Evolutionary conservation across 2,797 vertebrate species (phyloP).

Genomic region (Brachymystax lenok): DNA sequence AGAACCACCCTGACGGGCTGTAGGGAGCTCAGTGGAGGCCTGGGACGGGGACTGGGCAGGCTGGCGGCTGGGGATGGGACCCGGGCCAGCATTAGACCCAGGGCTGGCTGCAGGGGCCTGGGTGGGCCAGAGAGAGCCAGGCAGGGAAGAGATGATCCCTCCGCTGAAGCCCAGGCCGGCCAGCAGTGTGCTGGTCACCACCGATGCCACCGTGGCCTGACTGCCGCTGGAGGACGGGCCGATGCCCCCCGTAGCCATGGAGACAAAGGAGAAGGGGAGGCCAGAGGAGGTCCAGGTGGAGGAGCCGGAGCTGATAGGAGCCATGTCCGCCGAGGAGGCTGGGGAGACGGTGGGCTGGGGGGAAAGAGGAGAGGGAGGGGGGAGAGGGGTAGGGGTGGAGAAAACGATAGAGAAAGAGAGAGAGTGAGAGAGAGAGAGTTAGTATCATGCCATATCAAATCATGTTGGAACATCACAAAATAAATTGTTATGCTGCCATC

Average conservation of each 20-base stretch:
- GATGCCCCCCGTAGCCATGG: slow-evolving; percentile 96
- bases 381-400: no score
- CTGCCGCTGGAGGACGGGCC: slow-evolving; percentile 95
- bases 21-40: slow-evolving; percentile 75
- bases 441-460: background rate
- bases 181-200: slow-evolving; percentile 95
- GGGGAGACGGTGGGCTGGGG: slow-evolving; percentile 92
- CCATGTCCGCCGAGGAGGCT: slow-evolving; percentile 96
- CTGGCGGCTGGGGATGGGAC: slow-evolving; percentile 59
- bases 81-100: slow-evolving; percentile 62
- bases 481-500: background rate
- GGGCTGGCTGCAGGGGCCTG: slow-evolving; percentile 73
- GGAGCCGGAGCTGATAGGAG: slow-evolving; percentile 97
- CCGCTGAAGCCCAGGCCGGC: slow-evolving; percentile 93
- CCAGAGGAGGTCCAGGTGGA: slow-evolving; percentile 98
- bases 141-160: slow-evolving; percentile 92
- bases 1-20: slow-evolving; percentile 65
- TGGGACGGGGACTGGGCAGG: slow-evolving; percentile 55
- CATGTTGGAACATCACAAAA: background rate
- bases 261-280: slow-evolving; percentile 97
- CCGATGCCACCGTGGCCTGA: slow-evolving; percentile 93
- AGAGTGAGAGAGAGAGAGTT: no score
- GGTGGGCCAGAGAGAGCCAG: slow-evolving; percentile 92
- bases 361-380: background rate
- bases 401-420: no score